Percentiles rank a stretch among this genome's conserved stretches.
These are phyloP conservation scores for Chaenodraco wilsoni DNA, from an alignment of 2,797 vertebrate genomes.

Conservation along the genomic window DNA sequence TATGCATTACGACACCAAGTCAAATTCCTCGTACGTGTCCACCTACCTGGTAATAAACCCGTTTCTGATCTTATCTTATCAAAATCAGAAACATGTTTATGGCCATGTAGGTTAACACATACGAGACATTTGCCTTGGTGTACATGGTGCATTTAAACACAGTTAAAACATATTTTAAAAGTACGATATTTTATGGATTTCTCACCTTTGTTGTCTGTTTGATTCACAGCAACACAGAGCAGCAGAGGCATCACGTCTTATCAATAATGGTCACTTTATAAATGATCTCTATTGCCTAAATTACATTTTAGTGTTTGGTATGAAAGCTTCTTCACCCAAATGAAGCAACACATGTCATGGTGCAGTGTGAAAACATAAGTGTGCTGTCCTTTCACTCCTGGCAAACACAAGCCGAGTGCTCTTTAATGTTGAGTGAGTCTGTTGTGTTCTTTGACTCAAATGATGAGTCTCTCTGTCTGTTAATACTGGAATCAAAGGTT, in stretches of 20 bases:
- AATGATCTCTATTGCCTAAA: neutral
- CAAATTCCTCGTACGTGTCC: no score
- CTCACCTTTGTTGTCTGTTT: neutral
- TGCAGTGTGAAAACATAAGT: neutral
- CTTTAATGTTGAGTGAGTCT: neutral
- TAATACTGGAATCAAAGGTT: neutral
- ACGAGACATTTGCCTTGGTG: no score
- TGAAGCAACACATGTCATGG: constrained; percentile 1
- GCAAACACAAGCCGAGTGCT: neutral
- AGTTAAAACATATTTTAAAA: no score
- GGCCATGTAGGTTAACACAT: no score
- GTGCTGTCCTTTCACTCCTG: neutral
- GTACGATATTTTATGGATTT: neutral
- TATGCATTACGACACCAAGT: no score
- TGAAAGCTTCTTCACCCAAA: neutral
- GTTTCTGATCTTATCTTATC: no score
- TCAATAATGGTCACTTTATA: neutral
- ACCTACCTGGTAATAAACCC: no score
- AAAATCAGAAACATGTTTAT: no score
- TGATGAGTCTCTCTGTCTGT: neutral
- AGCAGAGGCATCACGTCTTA: neutral
- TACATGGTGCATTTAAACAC: no score
- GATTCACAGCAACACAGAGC: neutral
- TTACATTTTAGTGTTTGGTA: neutral
- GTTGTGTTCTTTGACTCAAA: neutral